Base-by-base conservation (phyloP, 2,888 invertebrate species). In the Lampropteryx suffumata region DNA sequence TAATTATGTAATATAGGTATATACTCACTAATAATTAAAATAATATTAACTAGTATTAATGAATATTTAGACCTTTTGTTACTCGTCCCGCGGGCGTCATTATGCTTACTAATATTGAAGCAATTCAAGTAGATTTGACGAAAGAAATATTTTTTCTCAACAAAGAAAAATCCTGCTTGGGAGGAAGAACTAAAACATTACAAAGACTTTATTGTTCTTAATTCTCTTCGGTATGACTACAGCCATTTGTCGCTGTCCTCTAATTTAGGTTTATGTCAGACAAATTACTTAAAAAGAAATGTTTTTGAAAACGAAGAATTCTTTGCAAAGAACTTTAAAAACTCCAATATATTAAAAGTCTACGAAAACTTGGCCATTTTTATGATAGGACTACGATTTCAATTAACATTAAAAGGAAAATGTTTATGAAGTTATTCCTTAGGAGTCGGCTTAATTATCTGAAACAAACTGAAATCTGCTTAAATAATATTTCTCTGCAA, bases 201-300 rank as follows among this genome's bases (percentile, higher is more conserved):
- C 17, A 69, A n/a, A n/a, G 65, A 65, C 50, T 63, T 52, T 49
- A 64, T 69, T 69, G 65, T 72, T 59, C 65, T 52, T 24, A 24
- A 50, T 42, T 50, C 49, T 54, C 57, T 53, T 62, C 61, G 58
- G 50, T 41, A 47, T 66, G 64, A 62, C 68, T 67, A 50, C 55
- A 59, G 52, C 55, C 62, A 61, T 65, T 71, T 63, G 63, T 67
- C 57, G 60, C 63, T 63, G 64, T 58, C 68, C 69, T 24, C 17
- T 73, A 68, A 75, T 73, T 71, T 72, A 72, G 64, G 71, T 68
- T 70, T 68, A 68, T 70, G 68, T 69, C 62, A 67, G 8, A 10
- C 41, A 24, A 41, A 17, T 41, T 41, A 73, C 65, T 73, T 61
- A 68, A 73, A 75, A 43, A 50, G 62, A 65, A 64, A 63, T 67